Evolutionary conservation across 2,888 invertebrate species (phyloP), one percentile per base, ranked within the genome.

Genomic region (Mesorhabditis sp.): DNA sequence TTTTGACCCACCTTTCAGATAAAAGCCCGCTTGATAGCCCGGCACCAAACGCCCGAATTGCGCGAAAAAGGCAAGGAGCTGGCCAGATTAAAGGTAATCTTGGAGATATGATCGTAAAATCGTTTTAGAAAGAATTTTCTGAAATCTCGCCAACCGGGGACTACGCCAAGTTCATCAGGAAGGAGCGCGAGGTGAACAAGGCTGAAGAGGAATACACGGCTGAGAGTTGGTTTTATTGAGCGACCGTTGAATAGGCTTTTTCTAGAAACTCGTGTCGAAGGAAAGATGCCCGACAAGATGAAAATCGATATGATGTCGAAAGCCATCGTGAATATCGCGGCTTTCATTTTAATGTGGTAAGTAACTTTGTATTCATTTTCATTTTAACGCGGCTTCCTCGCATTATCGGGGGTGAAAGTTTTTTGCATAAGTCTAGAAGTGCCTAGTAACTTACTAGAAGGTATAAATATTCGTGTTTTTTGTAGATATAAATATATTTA

Each of bases 271-370:
- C 28, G 28, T 28, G 28, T 28, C 28, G 58, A 50, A n/a, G 58
- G 58, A 13, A 13, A 10, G 7, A 10, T 50, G 58, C 58, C 58
- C 7, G n/a, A 10, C 7, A 50, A 50, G 2, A 50, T 50, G 58
- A 50, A 50, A 2, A 50, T 50, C n/a, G 58, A 50, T n/a, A 50
- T 50, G 58, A 50, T 50, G 7, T 10, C 10, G 10, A 50, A 50
- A 50, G 7, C n/a, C 10, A n/a, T 50, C n/a, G 58, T 50, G n/a
- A 10, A 50, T n/a, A n/a, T 10, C 10, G 58, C 58, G 7, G 7
- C 58, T 50, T 50, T 50, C n/a, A 50, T 50, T n/a, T 50, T 50
- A 50, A 50, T 50, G 58, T 50, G 58, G 58, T 50, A 50, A 50
- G 58, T 50, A n/a, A 50, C 58, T 10, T n/a, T 13, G 58, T 50